phyloP scores from a whole-genome alignment of 2,888 invertebrate genomes.

The Taenaris catops region DNA sequence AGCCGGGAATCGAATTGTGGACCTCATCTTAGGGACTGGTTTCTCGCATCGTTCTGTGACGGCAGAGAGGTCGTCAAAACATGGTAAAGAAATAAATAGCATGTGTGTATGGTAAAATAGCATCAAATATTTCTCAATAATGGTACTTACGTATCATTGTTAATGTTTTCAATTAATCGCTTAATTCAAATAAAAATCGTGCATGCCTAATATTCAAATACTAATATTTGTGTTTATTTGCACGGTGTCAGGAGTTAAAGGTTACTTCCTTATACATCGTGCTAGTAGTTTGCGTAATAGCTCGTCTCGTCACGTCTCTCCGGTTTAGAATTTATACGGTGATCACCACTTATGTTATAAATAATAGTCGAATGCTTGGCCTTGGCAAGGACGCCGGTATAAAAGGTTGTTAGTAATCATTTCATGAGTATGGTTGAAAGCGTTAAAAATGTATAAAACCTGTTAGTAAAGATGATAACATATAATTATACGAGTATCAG shows the following conservation, averaged over 20 bases:
- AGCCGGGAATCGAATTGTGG: no score
- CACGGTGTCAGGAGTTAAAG: constrained; percentile 62
- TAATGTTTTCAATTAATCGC: constrained; percentile 22
- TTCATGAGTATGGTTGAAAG: constrained; percentile 33
- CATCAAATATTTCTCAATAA: not conserved
- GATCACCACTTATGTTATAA: constrained; percentile 38
- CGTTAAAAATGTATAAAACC: constrained; percentile 25
- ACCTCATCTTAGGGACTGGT: no score
- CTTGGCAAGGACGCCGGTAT: constrained; percentile 62
- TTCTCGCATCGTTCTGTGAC: no score
- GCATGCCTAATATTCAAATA: constrained; percentile 61
- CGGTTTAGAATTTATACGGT: constrained; percentile 42
- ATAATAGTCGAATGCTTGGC: constrained; percentile 52
- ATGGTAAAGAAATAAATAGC: no score
- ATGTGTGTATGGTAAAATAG: no score
- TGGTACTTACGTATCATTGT: constrained; percentile 11
- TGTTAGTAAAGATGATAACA: constrained; percentile 15
- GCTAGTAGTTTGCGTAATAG: constrained; percentile 53
- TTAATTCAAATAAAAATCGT: constrained; percentile 43
- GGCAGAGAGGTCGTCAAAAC: no score
- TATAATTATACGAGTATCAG: not conserved
- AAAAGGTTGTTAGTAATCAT: constrained; percentile 41
- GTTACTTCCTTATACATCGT: constrained; percentile 66
- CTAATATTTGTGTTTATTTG: constrained; percentile 56
- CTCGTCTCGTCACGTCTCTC: constrained; percentile 48